These are phyloP conservation scores for Xiphorhynchus erythropygius DNA, from an alignment of 2,797 vertebrate genomes.

Conservation along the genomic window DNA sequence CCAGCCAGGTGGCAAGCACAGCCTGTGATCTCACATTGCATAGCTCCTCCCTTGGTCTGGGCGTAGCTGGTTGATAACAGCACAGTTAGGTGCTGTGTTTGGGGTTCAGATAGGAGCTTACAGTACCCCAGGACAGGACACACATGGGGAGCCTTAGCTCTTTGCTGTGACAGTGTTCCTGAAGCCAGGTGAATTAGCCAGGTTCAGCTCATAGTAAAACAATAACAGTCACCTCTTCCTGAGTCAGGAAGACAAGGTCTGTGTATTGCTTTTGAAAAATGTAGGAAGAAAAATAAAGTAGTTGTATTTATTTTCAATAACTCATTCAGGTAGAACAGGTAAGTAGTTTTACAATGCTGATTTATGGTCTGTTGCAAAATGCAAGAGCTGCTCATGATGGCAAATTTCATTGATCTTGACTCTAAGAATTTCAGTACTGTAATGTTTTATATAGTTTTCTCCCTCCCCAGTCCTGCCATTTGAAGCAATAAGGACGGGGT, in stretches of 20 bases:
- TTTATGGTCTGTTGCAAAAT: conserved; percentile 34
- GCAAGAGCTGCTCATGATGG: conserved; percentile 8
- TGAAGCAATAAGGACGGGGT: conserved; percentile 1
- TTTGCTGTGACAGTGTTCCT: neutral
- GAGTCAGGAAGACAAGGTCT: neutral
- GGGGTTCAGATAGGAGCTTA: neutral
- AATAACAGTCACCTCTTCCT: fast-evolving
- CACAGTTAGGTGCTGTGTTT: neutral
- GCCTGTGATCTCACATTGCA: neutral
- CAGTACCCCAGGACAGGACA: neutral
- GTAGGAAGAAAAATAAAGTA: neutral
- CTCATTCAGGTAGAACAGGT: neutral
- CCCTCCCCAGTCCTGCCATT: neutral
- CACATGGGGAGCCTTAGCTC: fast-evolving
- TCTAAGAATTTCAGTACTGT: neutral
- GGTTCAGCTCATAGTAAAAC: neutral
- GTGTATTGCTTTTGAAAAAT: neutral
- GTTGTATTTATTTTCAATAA: conserved; percentile 35
- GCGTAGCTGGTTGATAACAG: neutral
- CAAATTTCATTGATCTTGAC: conserved; percentile 34
- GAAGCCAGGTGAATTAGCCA: neutral
- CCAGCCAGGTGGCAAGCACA: neutral
- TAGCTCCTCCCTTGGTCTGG: fast-evolving
- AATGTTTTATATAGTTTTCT: neutral
- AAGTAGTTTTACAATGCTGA: conserved; percentile 15